Percentiles rank a stretch among this genome's conserved stretches.
These are phyloP conservation scores for Heliothis virescens DNA, from an alignment of 1,140 invertebrate genomes.

Conservation along the genomic window DNA sequence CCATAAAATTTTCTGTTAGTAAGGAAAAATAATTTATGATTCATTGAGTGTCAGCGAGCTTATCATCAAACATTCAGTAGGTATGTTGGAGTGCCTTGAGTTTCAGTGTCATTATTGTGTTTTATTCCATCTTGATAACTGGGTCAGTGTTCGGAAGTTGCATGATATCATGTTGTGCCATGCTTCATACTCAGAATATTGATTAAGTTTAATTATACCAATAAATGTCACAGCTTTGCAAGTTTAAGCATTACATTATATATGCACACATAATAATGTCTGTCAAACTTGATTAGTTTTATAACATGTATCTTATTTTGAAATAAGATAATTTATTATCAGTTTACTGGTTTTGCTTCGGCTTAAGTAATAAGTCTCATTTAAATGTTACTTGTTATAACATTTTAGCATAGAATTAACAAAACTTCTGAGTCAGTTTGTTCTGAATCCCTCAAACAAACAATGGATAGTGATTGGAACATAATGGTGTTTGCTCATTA, in stretches of 20 bases:
- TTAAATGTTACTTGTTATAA: background rate
- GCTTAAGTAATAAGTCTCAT: background rate
- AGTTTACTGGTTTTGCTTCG: too few relatives aligned
- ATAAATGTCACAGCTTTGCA: constrained; percentile 3
- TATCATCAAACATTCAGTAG: background rate
- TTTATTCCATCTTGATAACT: constrained; percentile 19
- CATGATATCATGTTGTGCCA: background rate
- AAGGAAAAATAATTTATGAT: constrained; percentile 15
- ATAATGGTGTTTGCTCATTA: constrained; percentile 20
- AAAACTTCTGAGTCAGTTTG: background rate
- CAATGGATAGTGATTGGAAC: constrained; percentile 20
- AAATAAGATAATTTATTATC: too few relatives aligned
- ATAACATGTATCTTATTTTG: too few relatives aligned
- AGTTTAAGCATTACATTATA: background rate
- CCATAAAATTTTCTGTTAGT: background rate
- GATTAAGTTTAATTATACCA: background rate
- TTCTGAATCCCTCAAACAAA: constrained; percentile 19
- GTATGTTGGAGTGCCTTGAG: constrained; percentile 9
- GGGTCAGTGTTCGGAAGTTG: constrained; percentile 15
- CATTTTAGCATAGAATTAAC: background rate
- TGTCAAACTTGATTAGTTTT: too few relatives aligned
- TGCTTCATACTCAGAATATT: background rate
- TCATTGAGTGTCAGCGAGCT: background rate
- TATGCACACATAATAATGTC: background rate
- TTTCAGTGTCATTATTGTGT: constrained; percentile 21